These are phyloP conservation scores for Exocentrus adspersus DNA, from an alignment of 2,888 invertebrate genomes.

Conservation along the genomic window DNA sequence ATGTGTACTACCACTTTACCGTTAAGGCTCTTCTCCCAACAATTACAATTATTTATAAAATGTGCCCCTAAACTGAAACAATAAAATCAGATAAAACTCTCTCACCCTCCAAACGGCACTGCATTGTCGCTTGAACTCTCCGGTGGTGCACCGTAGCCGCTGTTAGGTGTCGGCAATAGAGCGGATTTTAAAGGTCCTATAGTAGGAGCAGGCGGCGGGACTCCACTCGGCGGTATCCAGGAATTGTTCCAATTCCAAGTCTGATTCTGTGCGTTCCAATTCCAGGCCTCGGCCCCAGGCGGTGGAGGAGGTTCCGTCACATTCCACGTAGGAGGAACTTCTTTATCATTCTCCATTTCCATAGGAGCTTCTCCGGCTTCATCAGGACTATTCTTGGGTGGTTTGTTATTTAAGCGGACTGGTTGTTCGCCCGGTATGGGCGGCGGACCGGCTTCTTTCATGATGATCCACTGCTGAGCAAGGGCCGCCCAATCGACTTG, in stretches of 20 bases:
- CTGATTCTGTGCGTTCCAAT: constrained; percentile 64
- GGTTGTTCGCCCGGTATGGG: constrained; percentile 50
- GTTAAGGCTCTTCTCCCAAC: too few species aligned
- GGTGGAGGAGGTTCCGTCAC: constrained; percentile 58
- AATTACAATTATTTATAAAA: too few species aligned
- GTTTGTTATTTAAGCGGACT: constrained; percentile 31
- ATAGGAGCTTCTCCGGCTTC: constrained; percentile 87
- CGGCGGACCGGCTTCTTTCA: constrained; percentile 80
- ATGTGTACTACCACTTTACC: too few species aligned
- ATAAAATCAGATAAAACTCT: background rate
- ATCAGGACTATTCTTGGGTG: constrained; percentile 24
- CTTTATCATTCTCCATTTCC: constrained; percentile 84
- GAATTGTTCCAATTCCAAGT: constrained; percentile 60
- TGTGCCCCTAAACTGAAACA: too few species aligned
- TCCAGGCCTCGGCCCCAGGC: constrained; percentile 52
- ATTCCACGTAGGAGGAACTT: constrained; percentile 65
- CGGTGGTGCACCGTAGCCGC: constrained; percentile 51
- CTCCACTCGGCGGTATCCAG: constrained; percentile 62
- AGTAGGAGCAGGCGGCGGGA: constrained; percentile 48
- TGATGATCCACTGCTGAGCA: constrained; percentile 98
- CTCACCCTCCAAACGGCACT: constrained; percentile 47
- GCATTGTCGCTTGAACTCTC: constrained; percentile 53
- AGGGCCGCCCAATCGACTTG: constrained; percentile 94
- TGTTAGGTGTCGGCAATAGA: constrained; percentile 60
- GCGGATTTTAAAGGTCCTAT: constrained; percentile 53